Percentiles rank a stretch among this genome's conserved stretches.
These are phyloP conservation scores for Chionodraco myersi DNA, from an alignment of 2,113 vertebrate species.

Conservation along the genomic window DNA sequence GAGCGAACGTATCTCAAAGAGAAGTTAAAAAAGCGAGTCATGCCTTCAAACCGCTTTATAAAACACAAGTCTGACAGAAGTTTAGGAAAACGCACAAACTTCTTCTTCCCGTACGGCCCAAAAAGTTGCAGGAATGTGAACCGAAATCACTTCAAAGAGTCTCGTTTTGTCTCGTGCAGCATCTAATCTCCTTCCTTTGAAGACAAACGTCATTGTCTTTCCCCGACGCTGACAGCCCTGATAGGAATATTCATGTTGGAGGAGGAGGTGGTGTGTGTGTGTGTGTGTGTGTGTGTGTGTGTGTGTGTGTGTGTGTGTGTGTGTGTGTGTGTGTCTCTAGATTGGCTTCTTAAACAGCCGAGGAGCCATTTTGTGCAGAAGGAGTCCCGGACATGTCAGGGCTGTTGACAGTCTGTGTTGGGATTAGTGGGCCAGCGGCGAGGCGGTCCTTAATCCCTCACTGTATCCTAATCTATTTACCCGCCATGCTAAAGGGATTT, in stretches of 20 bases:
- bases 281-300: conserved; percentile 16
- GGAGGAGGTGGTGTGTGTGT: neutral
- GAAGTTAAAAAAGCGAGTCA: neutral
- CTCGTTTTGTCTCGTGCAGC: conserved; percentile 58
- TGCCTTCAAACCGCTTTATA: neutral
- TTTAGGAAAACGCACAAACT: conserved; percentile 4
- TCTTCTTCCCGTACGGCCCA: neutral
- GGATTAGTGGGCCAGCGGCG: conserved; percentile 90
- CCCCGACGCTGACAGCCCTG: conserved; percentile 44
- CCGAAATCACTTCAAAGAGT: conserved; percentile 57
- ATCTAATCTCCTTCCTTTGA: conserved; percentile 70
- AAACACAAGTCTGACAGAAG: conserved; percentile 3
- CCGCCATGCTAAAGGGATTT: conserved; percentile 89
- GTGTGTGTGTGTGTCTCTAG: conserved; percentile 32
- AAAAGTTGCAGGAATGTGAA: conserved; percentile 46
- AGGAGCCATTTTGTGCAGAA: conserved; percentile 79
- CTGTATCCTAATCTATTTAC: conserved; percentile 92
- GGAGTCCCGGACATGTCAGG: conserved; percentile 90
- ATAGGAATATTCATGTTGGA: conserved; percentile 72
- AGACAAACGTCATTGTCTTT: conserved; percentile 55
- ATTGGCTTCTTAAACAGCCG: conserved; percentile 68
- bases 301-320: neutral
- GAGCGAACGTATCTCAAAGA: neutral
- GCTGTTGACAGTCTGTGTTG: conserved; percentile 85
- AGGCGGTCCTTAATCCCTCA: conserved; percentile 88